These are phyloP conservation scores for Propithecus deckenii DNA, from an alignment of 2,797 vertebrate genomes.

Conservation along the genomic window DNA sequence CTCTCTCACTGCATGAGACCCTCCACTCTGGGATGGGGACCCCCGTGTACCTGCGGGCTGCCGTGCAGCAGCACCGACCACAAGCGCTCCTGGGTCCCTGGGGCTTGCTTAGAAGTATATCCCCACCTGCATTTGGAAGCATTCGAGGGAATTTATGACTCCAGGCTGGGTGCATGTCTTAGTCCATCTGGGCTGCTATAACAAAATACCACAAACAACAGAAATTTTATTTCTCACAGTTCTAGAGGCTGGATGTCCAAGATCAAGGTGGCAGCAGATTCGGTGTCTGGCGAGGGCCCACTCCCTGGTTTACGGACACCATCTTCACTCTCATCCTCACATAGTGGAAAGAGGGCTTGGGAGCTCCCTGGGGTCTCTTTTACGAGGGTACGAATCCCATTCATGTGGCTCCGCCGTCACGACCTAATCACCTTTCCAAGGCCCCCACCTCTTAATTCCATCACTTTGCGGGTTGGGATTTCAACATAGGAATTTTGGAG, in stretches of 20 bases:
- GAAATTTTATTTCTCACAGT: background rate
- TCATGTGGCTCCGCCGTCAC: background rate
- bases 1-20: background rate
- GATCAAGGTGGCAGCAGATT: background rate
- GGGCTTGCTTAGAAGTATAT: background rate
- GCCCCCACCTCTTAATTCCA: background rate
- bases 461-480: background rate
- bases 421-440: background rate
- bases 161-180: background rate
- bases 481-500: background rate
- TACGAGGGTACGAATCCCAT: background rate
- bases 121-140: background rate
- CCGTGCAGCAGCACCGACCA: background rate
- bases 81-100: background rate
- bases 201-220: background rate
- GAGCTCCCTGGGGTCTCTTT: background rate
- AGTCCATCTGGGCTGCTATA: background rate
- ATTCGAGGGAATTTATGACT: background rate
- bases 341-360: background rate
- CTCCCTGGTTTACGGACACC: background rate
- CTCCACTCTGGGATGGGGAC: background rate
- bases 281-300: fast-evolving
- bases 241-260: background rate
- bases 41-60: background rate
- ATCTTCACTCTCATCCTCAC: background rate